Percentiles rank a stretch among this genome's conserved stretches.
These are phyloP conservation scores for Rafetus swinhoei DNA, from an alignment of 2,113 vertebrate genomes.

Conservation along the genomic window DNA sequence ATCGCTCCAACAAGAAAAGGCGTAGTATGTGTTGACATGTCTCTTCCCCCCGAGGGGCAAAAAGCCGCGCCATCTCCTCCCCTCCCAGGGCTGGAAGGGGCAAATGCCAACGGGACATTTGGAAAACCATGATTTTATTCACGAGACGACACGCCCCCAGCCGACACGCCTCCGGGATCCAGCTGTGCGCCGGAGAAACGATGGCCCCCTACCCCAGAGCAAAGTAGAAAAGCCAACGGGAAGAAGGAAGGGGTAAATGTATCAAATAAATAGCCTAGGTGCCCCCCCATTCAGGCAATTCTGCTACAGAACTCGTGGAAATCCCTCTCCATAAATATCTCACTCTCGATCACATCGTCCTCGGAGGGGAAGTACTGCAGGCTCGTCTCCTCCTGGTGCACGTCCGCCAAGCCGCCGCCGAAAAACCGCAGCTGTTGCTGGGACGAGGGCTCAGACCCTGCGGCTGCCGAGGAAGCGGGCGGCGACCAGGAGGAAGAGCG, in stretches of 20 bases:
- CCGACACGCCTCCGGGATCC: background rate
- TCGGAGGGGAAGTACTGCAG: slow-evolving; percentile 90
- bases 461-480: background rate
- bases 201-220: background rate
- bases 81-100: background rate
- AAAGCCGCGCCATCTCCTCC: background rate
- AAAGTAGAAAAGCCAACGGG: background rate
- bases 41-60: background rate
- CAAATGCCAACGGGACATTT: background rate
- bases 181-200: background rate
- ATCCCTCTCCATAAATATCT: slow-evolving; percentile 90
- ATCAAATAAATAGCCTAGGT: background rate
- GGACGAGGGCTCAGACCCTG: background rate
- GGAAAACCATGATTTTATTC: background rate
- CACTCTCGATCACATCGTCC: slow-evolving; percentile 86
- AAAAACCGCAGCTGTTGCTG: slow-evolving; percentile 21
- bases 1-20: background rate
- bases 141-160: background rate
- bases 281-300: slow-evolving; percentile 60
- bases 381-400: slow-evolving; percentile 85
- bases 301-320: slow-evolving; percentile 88
- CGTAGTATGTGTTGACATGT: background rate
- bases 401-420: background rate
- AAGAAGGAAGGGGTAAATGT: no score
- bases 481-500: background rate